These are phyloP conservation scores for Passerina amoena DNA, from an alignment of 2,113 vertebrate species.

Conservation along the genomic window DNA sequence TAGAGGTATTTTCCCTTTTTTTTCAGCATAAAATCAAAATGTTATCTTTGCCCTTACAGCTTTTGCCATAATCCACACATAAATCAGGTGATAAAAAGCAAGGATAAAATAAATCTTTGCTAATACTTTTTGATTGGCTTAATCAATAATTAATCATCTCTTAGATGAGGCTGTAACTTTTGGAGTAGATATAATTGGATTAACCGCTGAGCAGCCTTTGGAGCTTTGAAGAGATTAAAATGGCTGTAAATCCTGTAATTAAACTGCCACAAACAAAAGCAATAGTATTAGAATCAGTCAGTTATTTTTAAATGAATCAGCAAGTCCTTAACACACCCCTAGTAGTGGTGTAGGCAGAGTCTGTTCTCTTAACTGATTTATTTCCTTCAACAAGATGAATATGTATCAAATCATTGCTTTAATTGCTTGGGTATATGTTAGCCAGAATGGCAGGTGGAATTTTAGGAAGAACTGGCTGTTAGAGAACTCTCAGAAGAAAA, in stretches of 20 bases:
- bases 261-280: conserved; percentile 86
- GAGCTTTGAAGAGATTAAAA: conserved; percentile 97
- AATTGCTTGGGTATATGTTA: not conserved
- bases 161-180: conserved; percentile 80
- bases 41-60: conserved; percentile 49
- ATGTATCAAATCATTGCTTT: not conserved
- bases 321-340: conserved; percentile 68
- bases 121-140: conserved; percentile 83
- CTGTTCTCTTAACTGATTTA: conserved; percentile 18
- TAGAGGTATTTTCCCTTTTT: not conserved
- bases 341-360: conserved; percentile 50
- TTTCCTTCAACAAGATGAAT: conserved; percentile 35
- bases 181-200: conserved; percentile 98
- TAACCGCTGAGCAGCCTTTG: conserved; percentile 85
- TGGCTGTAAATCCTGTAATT: conserved; percentile 95
- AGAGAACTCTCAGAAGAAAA: conserved; percentile 10
- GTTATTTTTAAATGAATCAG: conserved; percentile 66
- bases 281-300: conserved; percentile 52
- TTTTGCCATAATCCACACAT: conserved; percentile 66
- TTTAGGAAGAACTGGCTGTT: conserved; percentile 5
- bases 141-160: conserved; percentile 87
- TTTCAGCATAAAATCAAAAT: conserved; percentile 13
- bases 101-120: conserved; percentile 77
- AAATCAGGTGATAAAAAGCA: conserved; percentile 68
- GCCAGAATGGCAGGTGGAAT: conserved; percentile 53